These are phyloP conservation scores for Otocyon megalotis DNA, from an alignment of 2,113 vertebrate species.

Conservation along the genomic window DNA sequence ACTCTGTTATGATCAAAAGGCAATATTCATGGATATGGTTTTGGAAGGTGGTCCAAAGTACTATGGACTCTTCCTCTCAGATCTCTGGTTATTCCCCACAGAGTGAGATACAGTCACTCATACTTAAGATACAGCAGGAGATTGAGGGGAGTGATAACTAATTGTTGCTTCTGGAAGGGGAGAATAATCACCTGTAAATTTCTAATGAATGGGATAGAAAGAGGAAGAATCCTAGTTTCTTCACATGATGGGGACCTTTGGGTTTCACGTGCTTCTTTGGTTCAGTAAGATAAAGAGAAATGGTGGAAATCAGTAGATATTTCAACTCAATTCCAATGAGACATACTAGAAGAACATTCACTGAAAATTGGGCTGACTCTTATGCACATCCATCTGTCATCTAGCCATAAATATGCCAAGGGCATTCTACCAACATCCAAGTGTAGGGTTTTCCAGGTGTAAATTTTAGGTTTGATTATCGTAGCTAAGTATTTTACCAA, in stretches of 20 bases:
- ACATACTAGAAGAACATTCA: background rate
- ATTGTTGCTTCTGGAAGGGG: background rate
- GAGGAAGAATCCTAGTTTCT: background rate
- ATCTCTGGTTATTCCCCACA: background rate
- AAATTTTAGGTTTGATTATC: constrained; percentile 41
- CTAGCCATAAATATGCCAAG: background rate
- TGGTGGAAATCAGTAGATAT: background rate
- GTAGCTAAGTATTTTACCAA: constrained; percentile 37
- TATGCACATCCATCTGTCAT: background rate
- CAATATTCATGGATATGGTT: background rate
- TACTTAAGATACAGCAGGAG: background rate
- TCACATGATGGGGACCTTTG: background rate
- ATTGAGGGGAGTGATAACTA: background rate
- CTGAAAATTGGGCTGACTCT: background rate
- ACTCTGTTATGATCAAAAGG: background rate
- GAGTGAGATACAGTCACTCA: background rate
- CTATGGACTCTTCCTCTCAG: background rate
- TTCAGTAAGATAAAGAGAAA: background rate
- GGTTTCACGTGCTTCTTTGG: background rate
- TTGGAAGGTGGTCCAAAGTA: background rate
- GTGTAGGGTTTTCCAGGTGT: background rate
- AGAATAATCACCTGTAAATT: background rate
- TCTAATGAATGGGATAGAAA: background rate
- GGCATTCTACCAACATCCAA: background rate
- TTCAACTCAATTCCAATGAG: constrained; percentile 7